Evolutionary conservation across 2,888 invertebrate genomes (phyloP), one percentile per base, ranked within the genome.

Genomic region (Geotrupes spiniger): DNA sequence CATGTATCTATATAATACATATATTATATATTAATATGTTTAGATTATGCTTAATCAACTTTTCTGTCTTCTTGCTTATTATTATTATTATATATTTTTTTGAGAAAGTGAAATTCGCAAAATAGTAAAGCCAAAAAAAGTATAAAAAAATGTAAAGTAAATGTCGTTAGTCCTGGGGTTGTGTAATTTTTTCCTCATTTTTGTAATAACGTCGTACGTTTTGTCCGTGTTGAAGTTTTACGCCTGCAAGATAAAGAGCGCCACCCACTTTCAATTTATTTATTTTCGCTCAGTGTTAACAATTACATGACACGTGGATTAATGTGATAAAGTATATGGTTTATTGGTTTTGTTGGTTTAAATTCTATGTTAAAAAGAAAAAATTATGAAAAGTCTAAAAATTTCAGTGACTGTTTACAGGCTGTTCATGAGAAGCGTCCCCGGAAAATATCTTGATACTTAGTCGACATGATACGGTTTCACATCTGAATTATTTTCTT

Each of bases 11-110:
- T 70, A 70, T 68, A 66, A 60, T 55, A 57, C 53, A 58, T 59
- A 58, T 59, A 64, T 49, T 54, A 56, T 63, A 66, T 61, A 56
- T 63, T 63, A 64, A 62, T 62, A 65, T 62, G 59, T 56, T 66
- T 63, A 68, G 65, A 66, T 61, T 68, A 68, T 71, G 71, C 71
- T 71, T 71, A 69, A 66, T 69, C 67, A 65, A 63, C 60, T 66
- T 62, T 59, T 68, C 65, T 68, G 65, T 70, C 68, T 67, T 70
- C 67, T 67, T 64, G 63, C 53, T 57, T 57, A 56, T 59, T 49
- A 49, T 53, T 52, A 52, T 53, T 49, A 48, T 54, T 50, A 61
- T 57, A 59, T 62, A 62, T 64, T 58, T 63, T 62, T 43, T 47
- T 37, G 46, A 51, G 42, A 46, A 44, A 48, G 61, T 56, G 21